Evolutionary conservation across 2,797 vertebrate species (phyloP), one percentile per base, ranked within the genome.

Genomic region (Schizopygopsis pylzovi): DNA sequence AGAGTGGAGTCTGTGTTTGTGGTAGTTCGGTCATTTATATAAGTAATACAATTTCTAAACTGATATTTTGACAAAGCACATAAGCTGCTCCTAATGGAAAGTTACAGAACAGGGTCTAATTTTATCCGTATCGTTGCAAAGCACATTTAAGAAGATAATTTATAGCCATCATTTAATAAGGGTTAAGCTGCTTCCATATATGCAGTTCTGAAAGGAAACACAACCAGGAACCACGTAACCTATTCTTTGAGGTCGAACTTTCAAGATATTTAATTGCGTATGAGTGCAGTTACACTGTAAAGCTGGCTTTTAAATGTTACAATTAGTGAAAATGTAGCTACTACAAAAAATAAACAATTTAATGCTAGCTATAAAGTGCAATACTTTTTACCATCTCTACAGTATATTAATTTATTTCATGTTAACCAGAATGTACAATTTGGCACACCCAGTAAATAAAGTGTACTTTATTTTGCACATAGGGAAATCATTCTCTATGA

Each of bases 1-100:
- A 79, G 54, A 89, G 80, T 81, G 72, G 85, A 89, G 81, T 54
- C 56, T 61, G 75, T 85, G 33, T 68, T 45, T 63, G 37, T 81
- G 43, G 18, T 72, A 25, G 12, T 81, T 81, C 43, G 52, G 28
- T 49, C 1, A 39, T 45, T 77, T 54, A 25, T 70, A 15, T 81
- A 63, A 56, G 47, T 33, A 59, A 81, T 59, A 76, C 15, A 39
- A 79, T 37, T 25, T 49, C 45, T 47, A 13, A 28, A 65, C 39
- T 73, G 28, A 28, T 65, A 78, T 85, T 77, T 78, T 79, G 61
- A 47, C 25, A 82, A 65, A 72, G 75, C 67, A 52, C 67, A 82
- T 59, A 82, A 45, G 77, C 45, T 65, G 39, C 47, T 56, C 22
- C 20, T 56, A 72, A 80, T 73, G 54, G 28, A 67, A 49, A 84